phyloP scores from a whole-genome alignment of 2,888 invertebrate species.

The Drosophila phalerata region DNA sequence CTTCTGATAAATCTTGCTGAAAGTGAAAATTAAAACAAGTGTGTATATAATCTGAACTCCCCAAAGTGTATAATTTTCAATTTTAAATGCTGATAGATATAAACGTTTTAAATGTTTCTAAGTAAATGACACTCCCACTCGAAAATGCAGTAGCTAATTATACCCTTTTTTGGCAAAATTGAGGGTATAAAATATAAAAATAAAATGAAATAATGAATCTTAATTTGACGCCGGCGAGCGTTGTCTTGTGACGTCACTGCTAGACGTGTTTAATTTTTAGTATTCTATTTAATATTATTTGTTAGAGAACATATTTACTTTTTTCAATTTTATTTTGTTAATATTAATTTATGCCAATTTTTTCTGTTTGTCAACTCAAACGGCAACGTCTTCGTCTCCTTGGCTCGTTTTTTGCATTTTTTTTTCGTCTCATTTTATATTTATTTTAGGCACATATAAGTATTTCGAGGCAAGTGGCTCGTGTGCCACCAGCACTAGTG shows the following conservation, averaged over 20 bases:
- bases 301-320: neutral
- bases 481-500: conserved; percentile 37
- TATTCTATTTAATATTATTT: conserved; percentile 29
- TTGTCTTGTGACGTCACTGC: conserved; percentile 56
- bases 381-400: conserved; percentile 38
- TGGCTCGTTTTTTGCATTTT: conserved; percentile 14
- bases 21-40: too few species aligned
- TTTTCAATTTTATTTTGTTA: conserved; percentile 53
- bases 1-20: too few species aligned
- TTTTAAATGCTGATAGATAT: neutral
- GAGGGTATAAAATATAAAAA: conserved; percentile 31
- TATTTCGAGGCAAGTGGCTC: conserved; percentile 66
- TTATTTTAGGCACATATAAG: conserved; percentile 71
- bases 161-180: conserved; percentile 16
- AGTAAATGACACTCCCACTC: neutral
- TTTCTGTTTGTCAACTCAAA: conserved; percentile 72
- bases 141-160: conserved; percentile 1
- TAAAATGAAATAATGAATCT: conserved; percentile 30
- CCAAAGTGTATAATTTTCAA: neutral
- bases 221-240: conserved; percentile 41
- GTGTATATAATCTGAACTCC: too few species aligned
- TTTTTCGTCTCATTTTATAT: conserved; percentile 46
- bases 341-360: conserved; percentile 78
- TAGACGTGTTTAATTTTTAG: conserved; percentile 8
- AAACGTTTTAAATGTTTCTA: neutral